Evolutionary conservation across 2,888 invertebrate genomes (phyloP).

Genomic region (Brachyptera putata): DNA sequence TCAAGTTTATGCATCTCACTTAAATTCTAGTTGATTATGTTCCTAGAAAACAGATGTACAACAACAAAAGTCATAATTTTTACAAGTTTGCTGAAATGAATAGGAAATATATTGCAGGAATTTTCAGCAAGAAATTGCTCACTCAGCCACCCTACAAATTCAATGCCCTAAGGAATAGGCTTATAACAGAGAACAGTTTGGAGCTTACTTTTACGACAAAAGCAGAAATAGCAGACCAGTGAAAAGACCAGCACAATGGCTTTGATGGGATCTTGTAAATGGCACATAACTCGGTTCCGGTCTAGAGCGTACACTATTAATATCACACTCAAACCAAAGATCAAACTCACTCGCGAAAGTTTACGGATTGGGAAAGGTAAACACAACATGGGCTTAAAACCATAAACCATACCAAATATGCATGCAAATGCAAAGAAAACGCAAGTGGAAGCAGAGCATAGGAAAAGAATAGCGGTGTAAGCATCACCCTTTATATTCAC

Average conservation of each 20-base stretch:
- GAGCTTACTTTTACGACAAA: constrained; percentile 56
- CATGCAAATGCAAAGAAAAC: constrained; percentile 39
- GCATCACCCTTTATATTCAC: constrained; percentile 42
- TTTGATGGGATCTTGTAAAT: constrained; percentile 58
- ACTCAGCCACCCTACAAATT: too few relatives aligned
- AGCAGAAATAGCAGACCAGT: constrained; percentile 56
- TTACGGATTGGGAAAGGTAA: constrained; percentile 45
- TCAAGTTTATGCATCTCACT: too few relatives aligned
- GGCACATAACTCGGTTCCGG: constrained; percentile 54
- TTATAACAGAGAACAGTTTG: too few relatives aligned
- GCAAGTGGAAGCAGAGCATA: constrained; percentile 38
- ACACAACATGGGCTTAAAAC: constrained; percentile 38
- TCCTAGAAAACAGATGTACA: too few relatives aligned
- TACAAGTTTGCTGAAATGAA: too few relatives aligned
- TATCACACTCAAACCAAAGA: constrained; percentile 49
- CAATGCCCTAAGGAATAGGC: too few relatives aligned
- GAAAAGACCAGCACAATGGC: constrained; percentile 55
- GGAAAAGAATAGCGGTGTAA: constrained; percentile 42
- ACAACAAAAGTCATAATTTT: too few relatives aligned
- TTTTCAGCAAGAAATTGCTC: too few relatives aligned
- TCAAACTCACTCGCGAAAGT: constrained; percentile 45
- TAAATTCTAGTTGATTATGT: too few relatives aligned
- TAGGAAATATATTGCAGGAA: too few relatives aligned
- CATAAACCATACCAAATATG: constrained; percentile 37
- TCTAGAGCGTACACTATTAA: constrained; percentile 51